Percentiles rank a stretch among this genome's conserved stretches.
Conservation (phyloP, 2,888 invertebrate genomes). For the Aphidius colemani region DNA sequence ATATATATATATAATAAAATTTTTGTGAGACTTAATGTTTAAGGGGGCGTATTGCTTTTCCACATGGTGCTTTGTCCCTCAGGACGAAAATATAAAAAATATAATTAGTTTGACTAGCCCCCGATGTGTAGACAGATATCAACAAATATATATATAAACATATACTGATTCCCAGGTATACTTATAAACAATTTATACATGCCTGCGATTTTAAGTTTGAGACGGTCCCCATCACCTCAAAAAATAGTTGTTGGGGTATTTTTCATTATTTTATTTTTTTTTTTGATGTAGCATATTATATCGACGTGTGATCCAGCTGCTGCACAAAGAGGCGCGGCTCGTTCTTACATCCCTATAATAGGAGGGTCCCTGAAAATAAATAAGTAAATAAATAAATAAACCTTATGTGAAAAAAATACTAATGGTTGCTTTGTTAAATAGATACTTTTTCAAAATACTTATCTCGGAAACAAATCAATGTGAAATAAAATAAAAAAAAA, state of each 20-base stretch:
- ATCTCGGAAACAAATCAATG: too few species aligned
- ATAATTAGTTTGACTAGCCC: conserved; percentile 20
- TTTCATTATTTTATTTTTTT: too few species aligned
- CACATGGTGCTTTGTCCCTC: conserved; percentile 8
- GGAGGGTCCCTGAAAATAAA: conserved; percentile 5
- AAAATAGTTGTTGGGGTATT: too few species aligned
- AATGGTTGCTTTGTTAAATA: background rate
- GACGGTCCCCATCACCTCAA: too few species aligned
- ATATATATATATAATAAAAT: too few species aligned
- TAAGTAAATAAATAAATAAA: conserved; percentile 1
- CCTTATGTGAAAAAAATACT: conserved; percentile 16
- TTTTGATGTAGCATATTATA: background rate
- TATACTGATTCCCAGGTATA: too few species aligned
- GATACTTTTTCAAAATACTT: background rate
- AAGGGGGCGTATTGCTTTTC: background rate
- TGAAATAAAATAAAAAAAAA: too few species aligned
- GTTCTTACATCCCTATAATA: conserved; percentile 2
- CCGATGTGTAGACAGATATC: conserved; percentile 20
- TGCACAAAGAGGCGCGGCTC: conserved; percentile 17
- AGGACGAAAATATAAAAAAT: conserved; percentile 12
- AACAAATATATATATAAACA: background rate
- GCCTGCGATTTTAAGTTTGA: too few species aligned
- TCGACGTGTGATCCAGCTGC: conserved; percentile 14
- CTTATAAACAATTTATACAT: too few species aligned
- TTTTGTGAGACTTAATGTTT: too few species aligned